phyloP scores from a whole-genome alignment of 2,888 invertebrate species.

The Rutpela maculata region DNA sequence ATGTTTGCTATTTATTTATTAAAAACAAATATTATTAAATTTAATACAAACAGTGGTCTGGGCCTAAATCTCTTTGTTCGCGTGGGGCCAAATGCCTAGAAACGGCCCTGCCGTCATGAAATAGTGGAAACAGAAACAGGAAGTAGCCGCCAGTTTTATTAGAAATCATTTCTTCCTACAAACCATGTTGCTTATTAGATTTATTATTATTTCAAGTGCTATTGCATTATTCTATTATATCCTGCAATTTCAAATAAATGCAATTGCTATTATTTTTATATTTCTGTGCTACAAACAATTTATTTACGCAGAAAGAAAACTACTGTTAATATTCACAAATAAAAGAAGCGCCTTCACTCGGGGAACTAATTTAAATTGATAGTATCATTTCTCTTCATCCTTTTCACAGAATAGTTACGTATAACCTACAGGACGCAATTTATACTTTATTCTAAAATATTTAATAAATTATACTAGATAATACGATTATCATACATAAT shows the following conservation, averaged over 20 bases:
- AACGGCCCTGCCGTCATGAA: slow-evolving; percentile 15
- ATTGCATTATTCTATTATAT: slow-evolving; percentile 33
- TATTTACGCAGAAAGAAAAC: slow-evolving; percentile 4
- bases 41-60: too few relatives aligned
- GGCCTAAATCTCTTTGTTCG: too few relatives aligned
- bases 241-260: slow-evolving; percentile 33
- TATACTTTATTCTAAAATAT: too few relatives aligned
- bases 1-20: too few relatives aligned
- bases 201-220: slow-evolving; percentile 43
- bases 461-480: too few relatives aligned
- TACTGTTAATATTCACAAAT: not conserved
- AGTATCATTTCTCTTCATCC: not conserved
- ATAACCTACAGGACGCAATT: too few relatives aligned
- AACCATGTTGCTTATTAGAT: slow-evolving; percentile 41
- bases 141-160: slow-evolving; percentile 43
- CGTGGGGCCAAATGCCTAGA: too few relatives aligned
- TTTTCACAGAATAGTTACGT: too few relatives aligned
- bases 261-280: slow-evolving; percentile 30
- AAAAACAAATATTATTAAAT: too few relatives aligned
- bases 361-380: not conserved
- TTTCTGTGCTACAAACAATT: not conserved
- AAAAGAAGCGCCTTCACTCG: not conserved
- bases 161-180: slow-evolving; percentile 45
- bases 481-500: too few relatives aligned
- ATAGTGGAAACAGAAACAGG: slow-evolving; percentile 36